Percentiles rank a stretch among this genome's conserved stretches.
Evolutionary conservation across 2,797 vertebrate genomes (phyloP).

Genomic region (Helostoma temminkii): DNA sequence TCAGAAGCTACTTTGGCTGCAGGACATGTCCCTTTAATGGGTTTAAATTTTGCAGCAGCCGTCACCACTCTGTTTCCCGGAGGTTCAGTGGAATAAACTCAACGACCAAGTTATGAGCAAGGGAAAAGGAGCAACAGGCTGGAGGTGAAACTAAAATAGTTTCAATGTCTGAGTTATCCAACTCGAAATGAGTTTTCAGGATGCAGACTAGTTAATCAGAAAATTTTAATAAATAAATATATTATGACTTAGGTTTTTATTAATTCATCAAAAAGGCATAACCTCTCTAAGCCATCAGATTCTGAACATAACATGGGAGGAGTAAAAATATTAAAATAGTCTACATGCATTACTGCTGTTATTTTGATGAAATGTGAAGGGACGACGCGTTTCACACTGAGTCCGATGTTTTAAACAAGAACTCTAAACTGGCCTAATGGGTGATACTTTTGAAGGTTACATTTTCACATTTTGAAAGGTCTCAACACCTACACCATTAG

Average conservation of each 20-base stretch:
- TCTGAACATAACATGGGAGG: not conserved
- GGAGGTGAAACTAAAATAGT: constrained; percentile 1
- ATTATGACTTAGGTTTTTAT: too few relatives aligned
- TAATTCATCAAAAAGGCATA: not conserved
- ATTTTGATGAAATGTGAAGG: constrained; percentile 27
- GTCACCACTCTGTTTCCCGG: constrained; percentile 14
- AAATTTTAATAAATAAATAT: constrained; percentile 1
- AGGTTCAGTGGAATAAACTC: constrained; percentile 33
- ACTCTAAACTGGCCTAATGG: constrained; percentile 30
- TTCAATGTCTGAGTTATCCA: not conserved
- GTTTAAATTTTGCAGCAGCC: constrained; percentile 48
- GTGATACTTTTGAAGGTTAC: constrained; percentile 33
- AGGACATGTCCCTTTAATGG: constrained; percentile 38
- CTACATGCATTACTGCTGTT: constrained; percentile 6
- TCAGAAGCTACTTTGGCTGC: constrained; percentile 41
- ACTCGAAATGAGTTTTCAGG: not conserved
- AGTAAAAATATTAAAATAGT: not conserved
- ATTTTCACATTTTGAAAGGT: constrained; percentile 46
- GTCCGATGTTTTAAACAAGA: constrained; percentile 9
- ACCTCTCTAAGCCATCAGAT: not conserved
- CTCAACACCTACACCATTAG: constrained; percentile 45
- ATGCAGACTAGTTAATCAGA: not conserved
- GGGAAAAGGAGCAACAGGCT: constrained; percentile 28
- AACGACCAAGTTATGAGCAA: constrained; percentile 18
- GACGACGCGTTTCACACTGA: constrained; percentile 10